Base-by-base conservation (phyloP, 2,797 vertebrate genomes). In the Xenentodon cancila region DNA sequence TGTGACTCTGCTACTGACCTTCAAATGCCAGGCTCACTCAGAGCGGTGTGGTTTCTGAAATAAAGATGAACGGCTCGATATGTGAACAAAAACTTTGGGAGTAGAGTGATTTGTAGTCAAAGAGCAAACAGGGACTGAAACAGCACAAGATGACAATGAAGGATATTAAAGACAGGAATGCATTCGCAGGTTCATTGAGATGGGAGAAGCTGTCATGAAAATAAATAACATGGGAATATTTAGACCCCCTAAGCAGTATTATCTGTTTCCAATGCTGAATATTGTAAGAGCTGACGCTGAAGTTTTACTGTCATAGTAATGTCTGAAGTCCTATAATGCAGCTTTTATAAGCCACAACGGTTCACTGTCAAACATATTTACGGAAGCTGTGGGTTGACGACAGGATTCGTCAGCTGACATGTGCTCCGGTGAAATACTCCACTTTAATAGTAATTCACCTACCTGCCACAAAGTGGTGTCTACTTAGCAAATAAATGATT, bases 1-100 rank as follows among this genome's bases (percentile, higher is more conserved):
- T 30, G 61, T 57, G 59, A 25, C 25, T 25, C 32, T 63, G 71
- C 47, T 43, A 60, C 1, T 77, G 89, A 87, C 86, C 80, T 88
- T 87, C 83, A 88, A 87, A 86, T 79, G 79, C 65, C 74, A 80
- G 71, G 8, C 75, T 73, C 59, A 15, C 59, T 82, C 63, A 50
- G 56, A 69, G 58, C 66, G 55, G 5, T 1, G n/a, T 37, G 65
- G 56, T 71, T 78, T 22, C 61, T 71, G 71, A 70, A 80, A 79
- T 76, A 71, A 54, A 79, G 50, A 54, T 46, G 17, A 82, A 77
- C 87, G 70, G 79, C 81, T 85, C 72, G 45, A 54, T 42, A 48
- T 30, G 50, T 49, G 25, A 63, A 20, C 37, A 49, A 49, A 61
- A 27, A 45, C 13, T 63, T 9, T 43, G 19, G 20, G 48, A 51